Evolutionary conservation across 1,140 invertebrate species (phyloP).

Genomic region (Ruditapes philippinarum): DNA sequence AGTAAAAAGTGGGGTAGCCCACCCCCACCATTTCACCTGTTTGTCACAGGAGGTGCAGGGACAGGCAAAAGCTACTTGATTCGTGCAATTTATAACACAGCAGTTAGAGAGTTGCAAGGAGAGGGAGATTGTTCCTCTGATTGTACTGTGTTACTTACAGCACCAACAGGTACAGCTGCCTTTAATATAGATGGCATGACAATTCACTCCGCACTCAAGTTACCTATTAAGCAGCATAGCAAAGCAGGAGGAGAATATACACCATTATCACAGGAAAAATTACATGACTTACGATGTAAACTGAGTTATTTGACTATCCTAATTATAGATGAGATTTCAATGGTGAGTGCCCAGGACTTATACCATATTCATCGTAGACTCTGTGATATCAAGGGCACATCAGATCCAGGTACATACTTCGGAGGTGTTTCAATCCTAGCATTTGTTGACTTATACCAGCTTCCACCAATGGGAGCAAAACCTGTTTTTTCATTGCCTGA

Average conservation of each 20-base stretch:
- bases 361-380: background rate
- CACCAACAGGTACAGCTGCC: conserved; percentile 38
- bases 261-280: conserved; percentile 43
- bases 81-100: conserved; percentile 34
- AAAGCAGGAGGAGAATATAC: background rate
- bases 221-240: conserved; percentile 35
- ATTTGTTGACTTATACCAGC: conserved; percentile 14
- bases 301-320: background rate
- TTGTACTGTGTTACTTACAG: conserved; percentile 29
- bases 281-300: conserved; percentile 4
- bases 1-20: background rate
- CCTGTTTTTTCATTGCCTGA: conserved; percentile 19
- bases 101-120: conserved; percentile 1
- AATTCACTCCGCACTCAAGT: conserved; percentile 31
- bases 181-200: conserved; percentile 35
- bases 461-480: background rate
- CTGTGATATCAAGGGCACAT: conserved; percentile 23
- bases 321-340: conserved; percentile 49
- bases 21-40: conserved; percentile 8
- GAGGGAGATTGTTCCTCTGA: conserved; percentile 8
- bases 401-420: background rate
- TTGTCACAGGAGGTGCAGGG: conserved; percentile 27
- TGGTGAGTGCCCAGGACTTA: conserved; percentile 21
- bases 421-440: conserved; percentile 38
- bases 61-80: conserved; percentile 22